phyloP scores from a whole-genome alignment of 2,113 vertebrate species.

The Eulemur macaco region DNA sequence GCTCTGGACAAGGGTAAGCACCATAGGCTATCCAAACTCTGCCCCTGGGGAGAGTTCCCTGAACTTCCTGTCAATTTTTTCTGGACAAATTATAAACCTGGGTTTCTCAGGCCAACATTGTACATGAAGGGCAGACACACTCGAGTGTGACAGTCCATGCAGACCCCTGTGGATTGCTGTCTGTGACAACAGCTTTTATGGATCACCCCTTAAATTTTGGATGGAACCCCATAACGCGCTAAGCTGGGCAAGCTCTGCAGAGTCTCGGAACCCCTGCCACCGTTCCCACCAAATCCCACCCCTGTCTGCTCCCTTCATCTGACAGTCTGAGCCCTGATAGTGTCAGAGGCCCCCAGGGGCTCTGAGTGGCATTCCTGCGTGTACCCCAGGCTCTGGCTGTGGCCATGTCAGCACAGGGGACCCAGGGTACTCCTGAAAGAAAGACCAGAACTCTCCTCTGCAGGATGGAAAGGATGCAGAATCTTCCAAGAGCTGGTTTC shows the following conservation, averaged over 20 bases:
- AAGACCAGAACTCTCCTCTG: background rate
- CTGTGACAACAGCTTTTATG: background rate
- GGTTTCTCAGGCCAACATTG: background rate
- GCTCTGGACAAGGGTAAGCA: background rate
- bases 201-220: background rate
- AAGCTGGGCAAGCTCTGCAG: background rate
- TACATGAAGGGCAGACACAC: fast-evolving
- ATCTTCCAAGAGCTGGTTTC: background rate
- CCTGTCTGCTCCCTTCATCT: no score
- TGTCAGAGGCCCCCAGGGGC: background rate
- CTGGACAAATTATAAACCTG: background rate
- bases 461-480: background rate
- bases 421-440: no score
- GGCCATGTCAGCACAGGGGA: background rate
- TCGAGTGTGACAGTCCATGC: fast-evolving
- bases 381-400: background rate
- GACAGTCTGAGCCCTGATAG: background rate
- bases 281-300: fast-evolving
- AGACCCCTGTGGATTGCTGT: background rate
- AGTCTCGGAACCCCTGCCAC: background rate
- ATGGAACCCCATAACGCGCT: background rate
- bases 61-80: background rate
- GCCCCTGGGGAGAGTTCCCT: background rate
- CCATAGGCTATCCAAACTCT: background rate
- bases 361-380: background rate